Conservation (phyloP, 2,113 vertebrate species). For the Verasper variegatus region DNA sequence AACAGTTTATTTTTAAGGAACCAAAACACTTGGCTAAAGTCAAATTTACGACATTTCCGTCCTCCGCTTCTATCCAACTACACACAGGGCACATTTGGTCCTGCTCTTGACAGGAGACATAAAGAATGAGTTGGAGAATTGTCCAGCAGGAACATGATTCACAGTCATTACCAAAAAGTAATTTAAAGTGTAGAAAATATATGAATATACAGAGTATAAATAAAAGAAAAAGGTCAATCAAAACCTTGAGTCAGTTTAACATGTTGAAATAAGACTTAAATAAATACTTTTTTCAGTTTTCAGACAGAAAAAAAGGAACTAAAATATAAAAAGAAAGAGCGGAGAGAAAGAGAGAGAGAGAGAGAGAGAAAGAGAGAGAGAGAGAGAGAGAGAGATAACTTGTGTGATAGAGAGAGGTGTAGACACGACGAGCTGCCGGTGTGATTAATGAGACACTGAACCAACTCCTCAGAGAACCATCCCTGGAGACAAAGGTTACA, state of each 20-base stretch:
- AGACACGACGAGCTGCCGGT: neutral
- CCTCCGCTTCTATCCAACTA: too few species aligned
- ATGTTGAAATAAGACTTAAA: neutral
- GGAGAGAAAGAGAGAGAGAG: neutral
- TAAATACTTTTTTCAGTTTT: too few species aligned
- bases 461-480: neutral
- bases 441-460: constrained; percentile 63
- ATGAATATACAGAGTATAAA: neutral
- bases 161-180: too few species aligned
- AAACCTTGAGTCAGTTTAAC: neutral
- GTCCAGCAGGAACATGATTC: too few species aligned
- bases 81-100: too few species aligned
- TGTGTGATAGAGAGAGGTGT: neutral
- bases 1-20: too few species aligned
- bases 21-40: too few species aligned
- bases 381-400: constrained; percentile 18
- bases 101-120: neutral
- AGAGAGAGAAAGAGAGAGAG: neutral
- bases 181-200: neutral
- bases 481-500: constrained; percentile 10
- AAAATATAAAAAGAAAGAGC: neutral
- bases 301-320: neutral
- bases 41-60: too few species aligned
- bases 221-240: neutral
- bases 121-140: neutral